These are phyloP conservation scores for Tetraodon nigroviridis DNA, from an alignment of 2,113 vertebrate species.

Conservation along the genomic window DNA sequence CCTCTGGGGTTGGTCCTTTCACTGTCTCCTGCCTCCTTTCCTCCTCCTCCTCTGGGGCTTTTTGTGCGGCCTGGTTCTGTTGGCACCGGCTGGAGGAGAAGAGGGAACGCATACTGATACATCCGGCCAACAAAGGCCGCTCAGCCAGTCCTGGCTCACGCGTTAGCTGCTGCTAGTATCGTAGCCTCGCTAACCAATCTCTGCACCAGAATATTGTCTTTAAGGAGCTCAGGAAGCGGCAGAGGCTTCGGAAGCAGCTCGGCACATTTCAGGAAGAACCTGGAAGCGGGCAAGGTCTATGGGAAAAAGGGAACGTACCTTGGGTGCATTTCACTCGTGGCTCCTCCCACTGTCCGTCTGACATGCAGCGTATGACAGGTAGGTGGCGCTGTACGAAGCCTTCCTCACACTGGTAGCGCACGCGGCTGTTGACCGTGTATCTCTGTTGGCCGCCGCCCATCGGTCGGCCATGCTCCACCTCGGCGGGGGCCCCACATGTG, in stretches of 20 bases:
- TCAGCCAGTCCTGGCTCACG: not conserved
- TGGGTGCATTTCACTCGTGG: conserved; percentile 88
- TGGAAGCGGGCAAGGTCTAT: too few species aligned
- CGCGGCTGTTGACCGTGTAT: conserved; percentile 83
- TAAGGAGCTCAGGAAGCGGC: too few species aligned
- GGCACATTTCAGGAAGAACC: too few species aligned
- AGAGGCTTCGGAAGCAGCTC: too few species aligned
- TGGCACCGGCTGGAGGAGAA: conserved; percentile 71
- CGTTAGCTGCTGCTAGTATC: not conserved
- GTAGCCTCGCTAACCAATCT: not conserved
- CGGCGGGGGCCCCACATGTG: conserved; percentile 80
- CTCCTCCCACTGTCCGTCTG: conserved; percentile 86
- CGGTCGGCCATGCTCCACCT: conserved; percentile 78
- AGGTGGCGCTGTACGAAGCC: conserved; percentile 87
- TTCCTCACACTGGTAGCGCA: conserved; percentile 87
- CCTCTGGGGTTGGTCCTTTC: conserved; percentile 62
- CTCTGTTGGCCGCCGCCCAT: conserved; percentile 79
- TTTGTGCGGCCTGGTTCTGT: conserved; percentile 83
- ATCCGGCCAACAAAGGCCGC: conserved; percentile 27
- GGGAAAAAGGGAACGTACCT: conserved; percentile 56
- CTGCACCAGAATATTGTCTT: not conserved
- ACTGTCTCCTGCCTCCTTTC: conserved; percentile 67
- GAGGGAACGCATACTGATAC: conserved; percentile 44
- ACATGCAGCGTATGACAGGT: conserved; percentile 86
- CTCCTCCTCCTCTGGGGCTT: conserved; percentile 75